phyloP scores from a whole-genome alignment of 2,113 vertebrate species.

The Mirza zaza region DNA sequence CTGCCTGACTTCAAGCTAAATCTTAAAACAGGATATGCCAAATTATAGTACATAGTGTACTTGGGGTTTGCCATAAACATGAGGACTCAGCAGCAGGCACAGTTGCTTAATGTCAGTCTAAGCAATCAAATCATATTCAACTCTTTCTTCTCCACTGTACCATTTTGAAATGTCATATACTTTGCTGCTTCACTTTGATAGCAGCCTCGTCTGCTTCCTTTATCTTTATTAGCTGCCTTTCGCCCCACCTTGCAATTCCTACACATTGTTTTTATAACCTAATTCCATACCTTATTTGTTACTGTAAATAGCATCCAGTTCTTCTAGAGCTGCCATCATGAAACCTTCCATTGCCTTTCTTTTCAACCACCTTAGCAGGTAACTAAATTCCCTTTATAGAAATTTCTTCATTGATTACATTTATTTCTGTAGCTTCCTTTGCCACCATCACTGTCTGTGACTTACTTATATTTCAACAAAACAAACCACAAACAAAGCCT shows the following conservation, averaged over 20 bases:
- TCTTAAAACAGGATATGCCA: slow-evolving; percentile 30
- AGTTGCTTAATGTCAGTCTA: not conserved
- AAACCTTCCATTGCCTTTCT: not conserved
- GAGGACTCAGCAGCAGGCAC: not conserved
- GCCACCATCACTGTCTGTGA: not conserved
- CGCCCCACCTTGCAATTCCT: not conserved
- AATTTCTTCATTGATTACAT: not conserved
- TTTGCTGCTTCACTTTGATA: slow-evolving; percentile 32
- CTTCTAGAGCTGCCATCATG: not conserved
- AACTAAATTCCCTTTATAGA: slow-evolving; percentile 9
- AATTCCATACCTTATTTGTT: not conserved
- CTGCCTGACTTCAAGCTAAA: slow-evolving; percentile 44
- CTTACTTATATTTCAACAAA: not conserved
- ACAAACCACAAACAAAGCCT: not conserved
- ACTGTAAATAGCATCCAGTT: not conserved
- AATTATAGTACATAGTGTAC: not conserved
- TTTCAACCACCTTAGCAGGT: not conserved
- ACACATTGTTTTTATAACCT: not conserved
- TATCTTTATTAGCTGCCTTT: not conserved
- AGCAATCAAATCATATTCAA: not conserved
- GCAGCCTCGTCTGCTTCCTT: not conserved
- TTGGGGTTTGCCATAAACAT: not conserved
- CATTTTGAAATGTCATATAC: not conserved
- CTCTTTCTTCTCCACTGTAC: not conserved
- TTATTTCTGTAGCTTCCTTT: not conserved